Evolutionary conservation across 2,113 vertebrate genomes (phyloP).

Genomic region (Myxocyprinus asiaticus): DNA sequence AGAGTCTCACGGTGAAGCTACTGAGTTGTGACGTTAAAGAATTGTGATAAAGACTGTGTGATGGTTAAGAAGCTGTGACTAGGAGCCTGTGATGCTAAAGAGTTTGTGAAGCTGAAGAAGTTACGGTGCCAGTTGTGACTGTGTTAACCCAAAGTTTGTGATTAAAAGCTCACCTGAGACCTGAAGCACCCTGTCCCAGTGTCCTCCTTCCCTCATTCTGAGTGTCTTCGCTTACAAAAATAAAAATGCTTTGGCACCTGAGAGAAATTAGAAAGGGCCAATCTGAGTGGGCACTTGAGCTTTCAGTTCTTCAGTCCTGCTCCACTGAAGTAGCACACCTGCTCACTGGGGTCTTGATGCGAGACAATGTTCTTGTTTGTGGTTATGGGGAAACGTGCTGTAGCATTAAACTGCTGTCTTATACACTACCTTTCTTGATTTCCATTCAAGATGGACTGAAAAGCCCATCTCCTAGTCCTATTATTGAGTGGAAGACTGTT

Average conservation of each 20-base stretch:
- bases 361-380: slow-evolving; percentile 58
- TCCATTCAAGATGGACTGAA: slow-evolving; percentile 37
- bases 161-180: too few species aligned
- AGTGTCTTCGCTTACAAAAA: too few species aligned
- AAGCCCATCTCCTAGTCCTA: slow-evolving; percentile 4
- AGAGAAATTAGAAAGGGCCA: slow-evolving; percentile 20
- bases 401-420: slow-evolving; percentile 49
- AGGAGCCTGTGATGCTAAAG: too few species aligned
- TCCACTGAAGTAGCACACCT: slow-evolving; percentile 54
- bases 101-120: too few species aligned
- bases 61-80: too few species aligned
- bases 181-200: too few species aligned
- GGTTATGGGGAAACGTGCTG: slow-evolving; percentile 56
- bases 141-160: too few species aligned
- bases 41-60: too few species aligned
- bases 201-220: too few species aligned
- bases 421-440: slow-evolving; percentile 18
- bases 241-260: slow-evolving; percentile 6
- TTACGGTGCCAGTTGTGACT: too few species aligned
- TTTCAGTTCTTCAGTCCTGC: slow-evolving; percentile 41
- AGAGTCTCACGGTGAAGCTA: too few species aligned
- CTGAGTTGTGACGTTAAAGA: too few species aligned
- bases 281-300: slow-evolving; percentile 46
- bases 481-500: background rate
- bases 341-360: slow-evolving; percentile 50